These are phyloP conservation scores for Philhelius pedissequus DNA, from an alignment of 2,888 invertebrate species.

Conservation along the genomic window DNA sequence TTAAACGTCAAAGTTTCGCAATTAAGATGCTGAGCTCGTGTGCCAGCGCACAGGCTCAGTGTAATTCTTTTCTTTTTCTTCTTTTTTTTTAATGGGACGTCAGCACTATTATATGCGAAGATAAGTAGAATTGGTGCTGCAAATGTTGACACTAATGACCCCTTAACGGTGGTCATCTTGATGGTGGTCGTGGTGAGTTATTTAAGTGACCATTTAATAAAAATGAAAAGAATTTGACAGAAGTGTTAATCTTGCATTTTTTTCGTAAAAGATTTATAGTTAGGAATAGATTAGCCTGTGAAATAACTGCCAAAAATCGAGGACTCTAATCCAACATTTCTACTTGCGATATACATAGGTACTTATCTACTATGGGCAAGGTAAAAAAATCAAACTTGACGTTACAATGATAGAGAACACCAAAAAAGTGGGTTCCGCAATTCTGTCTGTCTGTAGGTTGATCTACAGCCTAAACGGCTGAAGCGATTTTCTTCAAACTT, in stretches of 20 bases:
- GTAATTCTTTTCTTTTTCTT: not conserved
- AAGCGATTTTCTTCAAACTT: no score
- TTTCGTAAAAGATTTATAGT: not conserved
- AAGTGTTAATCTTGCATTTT: not conserved
- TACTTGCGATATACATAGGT: no score
- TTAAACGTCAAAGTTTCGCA: conserved; percentile 58
- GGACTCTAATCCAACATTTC: no score
- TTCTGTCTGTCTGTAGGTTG: no score
- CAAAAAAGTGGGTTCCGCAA: no score
- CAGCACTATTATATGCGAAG: conserved; percentile 22
- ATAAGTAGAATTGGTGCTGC: conserved; percentile 49
- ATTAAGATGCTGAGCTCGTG: conserved; percentile 67
- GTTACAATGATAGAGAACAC: no score
- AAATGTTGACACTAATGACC: conserved; percentile 63
- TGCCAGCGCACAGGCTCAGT: conserved; percentile 31
- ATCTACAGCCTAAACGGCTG: no score
- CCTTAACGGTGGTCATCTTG: conserved; percentile 42
- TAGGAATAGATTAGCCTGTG: not conserved
- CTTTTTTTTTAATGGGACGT: conserved; percentile 37
- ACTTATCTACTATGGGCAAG: no score
- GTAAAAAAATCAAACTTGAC: no score
- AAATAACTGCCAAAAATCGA: no score
- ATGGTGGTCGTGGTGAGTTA: conserved; percentile 1
- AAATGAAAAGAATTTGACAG: conserved; percentile 4
- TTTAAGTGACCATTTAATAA: conserved; percentile 9